Base-by-base conservation (phyloP, 2,888 invertebrate genomes). In the Pammene aurita region DNA sequence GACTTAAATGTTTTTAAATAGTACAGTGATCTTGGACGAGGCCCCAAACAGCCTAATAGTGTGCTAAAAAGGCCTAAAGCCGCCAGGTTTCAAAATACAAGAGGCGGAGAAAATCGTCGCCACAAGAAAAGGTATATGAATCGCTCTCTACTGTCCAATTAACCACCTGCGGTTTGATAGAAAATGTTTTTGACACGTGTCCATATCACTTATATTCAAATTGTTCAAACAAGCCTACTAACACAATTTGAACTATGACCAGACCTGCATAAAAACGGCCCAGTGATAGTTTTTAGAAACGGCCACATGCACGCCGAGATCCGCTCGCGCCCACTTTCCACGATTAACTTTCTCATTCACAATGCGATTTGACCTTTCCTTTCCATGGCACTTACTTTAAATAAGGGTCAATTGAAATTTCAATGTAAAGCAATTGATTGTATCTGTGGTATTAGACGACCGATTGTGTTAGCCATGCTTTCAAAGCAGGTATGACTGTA, bases 331-430 rank as follows among this genome's bases (percentile, higher is more conserved):
- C 81, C 86, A 90, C 92, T 92, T 91, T 92, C 90, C 89, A 87
- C 87, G 87, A 90, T 90, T 87, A 90, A 92, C 92, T 91, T 92
- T 92, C 92, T 89, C 88, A 85, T 88, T 88, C 84, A 87, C 88
- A 88, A 89, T 88, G 84, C 84, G 83, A 85, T 80, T 83, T 89
- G 89, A 90, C 91, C 90, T 90, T 88, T 87, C 89, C 83, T 88
- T 90, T 90, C 88, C 87, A 85, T 83, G 75, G 80, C 83, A 80
- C 77, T 84, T 82, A 82, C 81, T 82, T 81, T 76, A 80, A 85
- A 84, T 80, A 84, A 84, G 85, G 86, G 85, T 85, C 84, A 83
- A 80, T 83, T 80, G 78, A 77, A 79, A 80, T 78, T 76, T 77
- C 74, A 75, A 75, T 61, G 69, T 64, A 68, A 70, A 66, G 71